Evolutionary conservation across 2,113 vertebrate genomes (phyloP).

Genomic region (Hypocryptadius cinnamomeus): DNA sequence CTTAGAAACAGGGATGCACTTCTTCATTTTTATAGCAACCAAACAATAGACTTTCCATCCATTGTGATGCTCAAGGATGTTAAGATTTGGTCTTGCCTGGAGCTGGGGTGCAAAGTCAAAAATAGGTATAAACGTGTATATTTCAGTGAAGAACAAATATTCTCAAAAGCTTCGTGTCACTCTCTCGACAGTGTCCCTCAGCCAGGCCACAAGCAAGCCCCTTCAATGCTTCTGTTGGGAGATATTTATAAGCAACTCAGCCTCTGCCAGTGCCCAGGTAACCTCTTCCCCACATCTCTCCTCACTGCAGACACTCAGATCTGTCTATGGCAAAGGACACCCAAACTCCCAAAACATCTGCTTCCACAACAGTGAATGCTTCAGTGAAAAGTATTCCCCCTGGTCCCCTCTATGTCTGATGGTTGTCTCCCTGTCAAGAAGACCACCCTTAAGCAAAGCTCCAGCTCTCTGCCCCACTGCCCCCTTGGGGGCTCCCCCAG

Average conservation of each 20-base stretch:
- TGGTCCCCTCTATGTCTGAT: neutral
- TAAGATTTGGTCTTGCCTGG: neutral
- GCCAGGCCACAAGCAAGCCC: neutral
- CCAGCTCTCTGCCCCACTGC: neutral
- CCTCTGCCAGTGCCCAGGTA: neutral
- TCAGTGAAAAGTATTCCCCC: neutral
- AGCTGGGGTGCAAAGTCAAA: neutral
- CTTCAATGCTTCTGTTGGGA: neutral
- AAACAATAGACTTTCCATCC: neutral
- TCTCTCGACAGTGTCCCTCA: neutral
- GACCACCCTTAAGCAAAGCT: neutral
- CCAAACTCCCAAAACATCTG: neutral
- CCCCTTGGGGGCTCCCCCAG: fast-evolving
- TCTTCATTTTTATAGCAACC: neutral
- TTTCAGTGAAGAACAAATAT: neutral
- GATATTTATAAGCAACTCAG: neutral
- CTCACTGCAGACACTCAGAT: neutral
- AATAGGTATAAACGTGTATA: neutral
- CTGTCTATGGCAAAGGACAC: neutral
- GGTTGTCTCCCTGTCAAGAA: neutral
- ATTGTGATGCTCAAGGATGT: neutral
- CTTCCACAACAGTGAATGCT: neutral
- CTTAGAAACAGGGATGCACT: neutral
- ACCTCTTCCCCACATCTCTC: neutral
- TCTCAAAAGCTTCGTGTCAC: neutral